These are phyloP conservation scores for Thereva unica DNA, from an alignment of 2,888 invertebrate genomes.

Conservation along the genomic window DNA sequence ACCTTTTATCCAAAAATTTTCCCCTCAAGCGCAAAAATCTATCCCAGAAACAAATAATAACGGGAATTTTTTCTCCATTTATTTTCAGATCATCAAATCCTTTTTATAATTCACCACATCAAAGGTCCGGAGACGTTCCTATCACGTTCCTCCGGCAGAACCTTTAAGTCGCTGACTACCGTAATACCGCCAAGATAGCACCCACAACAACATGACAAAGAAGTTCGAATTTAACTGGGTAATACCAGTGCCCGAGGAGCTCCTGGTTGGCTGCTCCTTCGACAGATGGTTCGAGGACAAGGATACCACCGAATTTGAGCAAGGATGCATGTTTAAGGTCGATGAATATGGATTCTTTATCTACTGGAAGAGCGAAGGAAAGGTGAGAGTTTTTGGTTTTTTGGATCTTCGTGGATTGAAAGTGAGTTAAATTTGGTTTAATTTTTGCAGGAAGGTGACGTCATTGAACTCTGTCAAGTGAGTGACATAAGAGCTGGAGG, in stretches of 20 bases:
- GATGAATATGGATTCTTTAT: conserved; percentile 98
- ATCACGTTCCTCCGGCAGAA: neutral
- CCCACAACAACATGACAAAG: conserved; percentile 79
- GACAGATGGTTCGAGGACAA: conserved; percentile 99
- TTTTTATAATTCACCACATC: neutral
- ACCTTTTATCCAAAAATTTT: too few relatives aligned
- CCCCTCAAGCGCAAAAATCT: too few relatives aligned
- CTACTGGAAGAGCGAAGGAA: conserved; percentile 96
- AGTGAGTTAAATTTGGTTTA: conserved; percentile 24
- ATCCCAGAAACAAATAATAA: too few relatives aligned
- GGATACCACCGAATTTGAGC: conserved; percentile 87
- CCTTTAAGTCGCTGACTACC: neutral
- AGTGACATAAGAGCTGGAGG: conserved; percentile 95
- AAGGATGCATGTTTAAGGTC: conserved; percentile 88
- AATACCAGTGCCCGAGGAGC: conserved; percentile 85
- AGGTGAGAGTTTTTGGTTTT: conserved; percentile 64
- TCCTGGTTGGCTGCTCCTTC: conserved; percentile 81
- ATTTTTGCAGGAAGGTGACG: conserved; percentile 90
- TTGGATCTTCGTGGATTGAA: neutral
- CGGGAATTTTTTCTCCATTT: too few relatives aligned
- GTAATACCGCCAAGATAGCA: conserved; percentile 9
- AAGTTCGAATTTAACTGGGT: conserved; percentile 99
- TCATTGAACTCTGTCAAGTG: conserved; percentile 97
- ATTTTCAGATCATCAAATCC: too few relatives aligned
- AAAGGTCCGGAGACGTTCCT: neutral